These are phyloP conservation scores for Rhimphoctona megacephalus DNA, from an alignment of 2,888 invertebrate genomes.

Conservation along the genomic window DNA sequence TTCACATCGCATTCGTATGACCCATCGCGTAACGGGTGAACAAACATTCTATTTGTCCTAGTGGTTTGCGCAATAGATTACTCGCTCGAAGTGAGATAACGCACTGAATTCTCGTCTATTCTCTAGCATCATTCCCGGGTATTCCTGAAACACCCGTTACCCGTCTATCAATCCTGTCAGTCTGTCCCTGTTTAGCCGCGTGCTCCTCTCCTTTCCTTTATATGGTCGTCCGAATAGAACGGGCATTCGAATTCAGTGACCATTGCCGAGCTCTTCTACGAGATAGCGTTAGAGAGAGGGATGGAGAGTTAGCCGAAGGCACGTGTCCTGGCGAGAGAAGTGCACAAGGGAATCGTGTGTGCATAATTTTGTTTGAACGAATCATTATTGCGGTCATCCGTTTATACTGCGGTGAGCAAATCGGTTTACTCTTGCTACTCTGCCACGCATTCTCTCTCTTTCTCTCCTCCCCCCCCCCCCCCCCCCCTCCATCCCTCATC, in stretches of 20 bases:
- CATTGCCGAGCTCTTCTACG: slow-evolving; percentile 48
- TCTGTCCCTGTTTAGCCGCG: slow-evolving; percentile 51
- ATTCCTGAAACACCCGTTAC: slow-evolving; percentile 49
- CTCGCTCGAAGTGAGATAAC: slow-evolving; percentile 51
- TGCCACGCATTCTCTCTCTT: background rate
- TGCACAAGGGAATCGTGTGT: slow-evolving; percentile 71
- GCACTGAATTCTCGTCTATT: slow-evolving; percentile 39
- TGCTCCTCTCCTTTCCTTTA: slow-evolving; percentile 31
- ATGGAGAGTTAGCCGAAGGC: slow-evolving; percentile 14
- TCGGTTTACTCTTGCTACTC: slow-evolving; percentile 72
- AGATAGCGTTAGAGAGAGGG: slow-evolving; percentile 24
- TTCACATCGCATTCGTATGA: background rate
- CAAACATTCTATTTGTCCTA: slow-evolving; percentile 37
- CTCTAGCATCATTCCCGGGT: slow-evolving; percentile 39
- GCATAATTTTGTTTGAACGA: slow-evolving; percentile 79
- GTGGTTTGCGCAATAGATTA: slow-evolving; percentile 39
- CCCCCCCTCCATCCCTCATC: slow-evolving; percentile 14
- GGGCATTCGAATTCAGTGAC: slow-evolving; percentile 66
- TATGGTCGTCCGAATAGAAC: slow-evolving; percentile 62
- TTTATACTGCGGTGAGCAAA: slow-evolving; percentile 74
- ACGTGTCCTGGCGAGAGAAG: slow-evolving; percentile 51
- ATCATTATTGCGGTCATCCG: slow-evolving; percentile 80
- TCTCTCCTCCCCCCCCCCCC: slow-evolving; percentile 18
- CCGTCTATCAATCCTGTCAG: slow-evolving; percentile 69
- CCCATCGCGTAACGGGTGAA: slow-evolving; percentile 32